phyloP scores from a whole-genome alignment of 2,113 vertebrate species.

The Nycticryphes semicollaris region DNA sequence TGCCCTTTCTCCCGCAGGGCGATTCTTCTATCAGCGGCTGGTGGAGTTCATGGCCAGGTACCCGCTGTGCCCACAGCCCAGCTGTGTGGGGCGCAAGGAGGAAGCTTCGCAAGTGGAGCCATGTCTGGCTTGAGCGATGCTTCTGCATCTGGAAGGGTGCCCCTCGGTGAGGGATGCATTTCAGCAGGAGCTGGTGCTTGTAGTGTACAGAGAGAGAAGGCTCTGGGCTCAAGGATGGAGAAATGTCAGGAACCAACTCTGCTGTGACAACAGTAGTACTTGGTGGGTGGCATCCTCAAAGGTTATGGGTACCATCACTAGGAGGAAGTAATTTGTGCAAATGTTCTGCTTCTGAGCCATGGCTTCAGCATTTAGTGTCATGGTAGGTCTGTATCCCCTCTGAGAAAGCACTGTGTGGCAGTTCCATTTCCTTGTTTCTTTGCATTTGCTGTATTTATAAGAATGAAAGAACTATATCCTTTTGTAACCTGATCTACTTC shows the following conservation, averaged over 20 bases:
- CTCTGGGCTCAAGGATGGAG: not conserved
- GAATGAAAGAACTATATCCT: not conserved
- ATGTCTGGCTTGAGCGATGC: not conserved
- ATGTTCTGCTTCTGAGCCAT: not conserved
- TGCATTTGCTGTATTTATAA: not conserved
- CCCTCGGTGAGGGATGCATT: rapidly evolving
- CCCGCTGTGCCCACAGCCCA: not conserved
- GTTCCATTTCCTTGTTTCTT: not conserved
- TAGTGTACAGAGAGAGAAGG: not conserved
- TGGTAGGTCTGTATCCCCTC: not conserved
- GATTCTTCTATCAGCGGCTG: conserved; percentile 95
- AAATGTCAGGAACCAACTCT: rapidly evolving
- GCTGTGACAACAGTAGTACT: not conserved
- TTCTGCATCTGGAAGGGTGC: not conserved
- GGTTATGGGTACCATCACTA: rapidly evolving
- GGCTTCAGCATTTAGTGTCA: not conserved
- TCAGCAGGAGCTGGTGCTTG: rapidly evolving
- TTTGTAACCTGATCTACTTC: not conserved
- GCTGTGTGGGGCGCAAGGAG: rapidly evolving
- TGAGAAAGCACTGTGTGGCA: not conserved
- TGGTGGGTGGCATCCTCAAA: no score
- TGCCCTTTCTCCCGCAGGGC: conserved; percentile 68
- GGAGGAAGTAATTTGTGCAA: not conserved
- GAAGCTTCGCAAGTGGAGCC: no score
- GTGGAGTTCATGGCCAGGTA: conserved; percentile 98